Conservation (phyloP, 2,888 invertebrate species). For the Cylloceria caligata region DNA sequence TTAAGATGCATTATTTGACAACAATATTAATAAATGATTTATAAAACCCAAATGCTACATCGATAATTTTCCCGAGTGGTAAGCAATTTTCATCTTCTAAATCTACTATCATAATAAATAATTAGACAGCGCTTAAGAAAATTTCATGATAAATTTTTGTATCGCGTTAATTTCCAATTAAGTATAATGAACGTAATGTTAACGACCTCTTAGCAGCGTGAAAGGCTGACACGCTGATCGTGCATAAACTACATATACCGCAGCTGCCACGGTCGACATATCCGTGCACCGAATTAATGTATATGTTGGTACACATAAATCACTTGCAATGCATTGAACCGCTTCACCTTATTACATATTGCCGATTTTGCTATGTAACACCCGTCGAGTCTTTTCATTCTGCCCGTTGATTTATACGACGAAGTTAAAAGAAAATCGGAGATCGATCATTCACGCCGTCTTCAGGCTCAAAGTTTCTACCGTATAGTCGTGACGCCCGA, state of each 20-base stretch:
- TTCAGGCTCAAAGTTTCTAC: constrained; percentile 8
- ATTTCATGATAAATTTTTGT: neutral
- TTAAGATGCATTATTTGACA: no score
- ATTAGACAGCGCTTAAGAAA: neutral
- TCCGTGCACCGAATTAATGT: neutral
- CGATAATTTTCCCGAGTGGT: no score
- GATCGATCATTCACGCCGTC: constrained; percentile 2
- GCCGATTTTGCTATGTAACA: constrained; percentile 8
- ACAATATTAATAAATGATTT: no score
- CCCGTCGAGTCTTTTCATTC: constrained; percentile 7
- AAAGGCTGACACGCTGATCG: constrained; percentile 31
- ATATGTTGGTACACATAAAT: constrained; percentile 18
- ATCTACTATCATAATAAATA: no score
- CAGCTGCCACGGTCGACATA: constrained; percentile 9
- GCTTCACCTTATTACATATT: constrained; percentile 21
- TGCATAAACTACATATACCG: neutral
- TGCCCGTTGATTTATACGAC: constrained; percentile 7
- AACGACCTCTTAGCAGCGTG: constrained; percentile 45
- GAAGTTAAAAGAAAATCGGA: neutral
- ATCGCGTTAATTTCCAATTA: neutral
- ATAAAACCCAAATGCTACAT: no score
- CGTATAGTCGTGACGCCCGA: neutral
- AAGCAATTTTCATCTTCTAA: no score
- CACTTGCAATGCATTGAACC: constrained; percentile 3
- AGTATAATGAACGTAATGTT: constrained; percentile 7